Base-by-base conservation (phyloP, 2,113 vertebrate genomes). In the Oncorhynchus tshawytscha region DNA sequence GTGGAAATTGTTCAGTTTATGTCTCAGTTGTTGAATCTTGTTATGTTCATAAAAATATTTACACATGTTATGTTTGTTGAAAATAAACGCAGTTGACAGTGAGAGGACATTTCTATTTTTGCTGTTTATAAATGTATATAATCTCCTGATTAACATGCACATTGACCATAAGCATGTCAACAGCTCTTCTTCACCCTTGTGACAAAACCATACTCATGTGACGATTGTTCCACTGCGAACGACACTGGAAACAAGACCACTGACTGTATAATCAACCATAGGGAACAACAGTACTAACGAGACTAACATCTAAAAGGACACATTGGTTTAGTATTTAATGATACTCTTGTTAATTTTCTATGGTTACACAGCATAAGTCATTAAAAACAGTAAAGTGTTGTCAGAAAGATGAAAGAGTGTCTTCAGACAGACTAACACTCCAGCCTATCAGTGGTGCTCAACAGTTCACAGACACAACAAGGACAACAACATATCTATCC, bases 391-490 rank as follows among this genome's bases (percentile, higher is more conserved):
- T 87, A 90, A 89, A 88, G 86, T 80, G 77, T 86, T 90, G 88
- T 86, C 88, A 83, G 86, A 89, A 86, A 84, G 87, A 91, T 60
- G 87, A 83, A 81, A 75, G 84, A 83, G 90, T 86, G 87, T 89
- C 89, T 88, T 91, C 90, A 90, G 89, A 92, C 88, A 91, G 87
- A 90, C 82, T 84, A 70, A 84, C 87, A 92, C 13, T 16, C 11
- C 3, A 51, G 49, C 49, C 49, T 51, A 51, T 15, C 49, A 51
- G 49, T 51, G 49, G 3, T 51, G 15, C 11, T 16, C 34, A 39
- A 45, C 39, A 11, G 39, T 45, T 9, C 39, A 54, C 15, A 54
- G 5, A 54, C 16, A 54, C 51, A 54, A 18, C 49, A 62, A 62
- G 7, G 22, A 22, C n/a, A 62, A 62, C 85, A 88, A 85, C 84